Conservation (phyloP, 2,797 vertebrate species). For the Darevskia nairensis region DNA sequence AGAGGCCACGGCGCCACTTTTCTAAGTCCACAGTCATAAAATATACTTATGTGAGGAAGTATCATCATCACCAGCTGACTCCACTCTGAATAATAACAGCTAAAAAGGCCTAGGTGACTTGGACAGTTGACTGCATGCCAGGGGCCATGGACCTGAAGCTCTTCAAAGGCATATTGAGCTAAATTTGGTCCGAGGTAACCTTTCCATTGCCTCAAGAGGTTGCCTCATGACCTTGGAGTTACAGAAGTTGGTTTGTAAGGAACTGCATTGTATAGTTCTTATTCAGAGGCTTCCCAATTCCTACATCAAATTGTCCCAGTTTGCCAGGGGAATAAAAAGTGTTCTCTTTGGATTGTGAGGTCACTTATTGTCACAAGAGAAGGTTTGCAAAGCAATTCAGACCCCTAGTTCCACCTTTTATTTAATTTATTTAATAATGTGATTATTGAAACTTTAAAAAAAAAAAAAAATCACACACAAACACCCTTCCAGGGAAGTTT, state of each 20-base stretch:
- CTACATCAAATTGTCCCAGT: slow-evolving; percentile 21
- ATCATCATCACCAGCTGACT: slow-evolving; percentile 29
- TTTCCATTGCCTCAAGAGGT: slow-evolving; percentile 10
- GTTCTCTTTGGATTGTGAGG: background rate
- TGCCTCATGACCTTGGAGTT: slow-evolving; percentile 18
- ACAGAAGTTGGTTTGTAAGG: slow-evolving; percentile 36
- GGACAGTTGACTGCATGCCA: slow-evolving; percentile 10
- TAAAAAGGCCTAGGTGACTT: slow-evolving; percentile 39
- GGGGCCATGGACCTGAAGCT: slow-evolving; percentile 33
- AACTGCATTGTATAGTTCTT: slow-evolving; percentile 9
- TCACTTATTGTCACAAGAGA: background rate
- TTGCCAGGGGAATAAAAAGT: slow-evolving; percentile 17
- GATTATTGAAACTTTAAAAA: background rate
- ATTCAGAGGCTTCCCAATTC: slow-evolving; percentile 23
- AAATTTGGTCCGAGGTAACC: slow-evolving; percentile 25
- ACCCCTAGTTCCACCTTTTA: background rate
- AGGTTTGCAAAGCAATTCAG: background rate
- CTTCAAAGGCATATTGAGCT: slow-evolving; percentile 4
- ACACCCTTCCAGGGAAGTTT: background rate
- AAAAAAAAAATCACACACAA: background rate
- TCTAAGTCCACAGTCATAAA: slow-evolving; percentile 20
- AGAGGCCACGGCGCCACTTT: background rate
- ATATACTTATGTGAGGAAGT: background rate
- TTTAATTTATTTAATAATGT: background rate
- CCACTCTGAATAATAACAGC: slow-evolving; percentile 26